Evolutionary conservation across 2,888 invertebrate genomes (phyloP), one percentile per base, ranked within the genome.

Genomic region (Poecilobothrus nobilitatus): DNA sequence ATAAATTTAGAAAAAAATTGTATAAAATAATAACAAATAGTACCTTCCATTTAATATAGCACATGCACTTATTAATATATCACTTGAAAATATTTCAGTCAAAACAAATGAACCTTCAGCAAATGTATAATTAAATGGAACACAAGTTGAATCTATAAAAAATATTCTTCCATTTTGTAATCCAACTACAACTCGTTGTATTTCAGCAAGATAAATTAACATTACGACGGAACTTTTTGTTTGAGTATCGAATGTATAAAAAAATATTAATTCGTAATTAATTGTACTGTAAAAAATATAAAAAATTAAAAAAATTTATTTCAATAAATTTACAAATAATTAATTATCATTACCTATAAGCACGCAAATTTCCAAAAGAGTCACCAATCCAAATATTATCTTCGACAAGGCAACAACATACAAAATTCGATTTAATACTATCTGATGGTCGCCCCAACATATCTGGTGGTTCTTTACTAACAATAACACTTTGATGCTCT

Each of bases 321-420:
- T 18, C 1, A 21, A 61, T 44, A 66, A 66, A 53, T 33, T 33
- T 63, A 20, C 44, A 34, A 8, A 27, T 27, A 27, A 6, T 18
- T 53, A 4, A 53, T 41, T 5, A 18, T 12, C 53, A 83, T 75
- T 27, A 88, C 88, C 88, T 86, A 78, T 92, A 95, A 0, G 94
- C 90, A 74, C 91, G 90, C 70, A 97, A 86, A 72, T 89, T 87
- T n/a, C 95, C 95, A 1, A 87, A 84, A 66, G 89, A 89, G 83
- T 97, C 96, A 0, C 95, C 96, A 74, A 95, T 87, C 97, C 97
- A 97, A 74, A 97, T 86, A 65, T 86, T 85, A 72, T 87, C 84
- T 65, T 89, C 90, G 1, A 94, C 89, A 18, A 89, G 87, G 76
- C 92, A 93, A 71, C 79, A 81, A 62, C 80, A 80, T 34, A 78